Base-by-base conservation (phyloP, 2,888 invertebrate genomes). In the Tiliacea citrago region DNA sequence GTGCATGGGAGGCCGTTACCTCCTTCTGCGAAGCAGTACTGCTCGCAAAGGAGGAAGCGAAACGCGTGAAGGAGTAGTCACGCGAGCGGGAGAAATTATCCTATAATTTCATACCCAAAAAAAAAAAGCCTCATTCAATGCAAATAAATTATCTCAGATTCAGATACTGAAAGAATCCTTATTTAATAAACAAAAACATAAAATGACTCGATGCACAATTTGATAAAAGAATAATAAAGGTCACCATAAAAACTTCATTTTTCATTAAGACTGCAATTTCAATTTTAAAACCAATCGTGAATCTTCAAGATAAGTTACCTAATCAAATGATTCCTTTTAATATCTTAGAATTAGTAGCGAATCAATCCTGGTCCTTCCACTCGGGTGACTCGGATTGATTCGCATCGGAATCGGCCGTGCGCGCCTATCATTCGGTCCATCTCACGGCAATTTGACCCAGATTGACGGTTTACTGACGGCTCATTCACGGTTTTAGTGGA, bases 351-450 rank as follows among this genome's bases (percentile, higher is more conserved):
- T 73, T 82, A 80, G 69, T 49, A 16, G 66, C 13, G n/a, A 65
- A 75, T 39, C n/a, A 73, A 73, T 75, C 53, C 45, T 53, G 55
- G 18, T 35, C 35, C 68, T 82, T 68, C 58, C 47, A 70, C 68
- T 65, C 55, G 42, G 58, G 61, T 73, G 79, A 82, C 79, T 29
- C 77, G 73, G 61, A 67, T 55, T 76, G 70, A 76, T 86, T 76
- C 61, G 75, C 55, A 53, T 70, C 57, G 57, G 24, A 42, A 68
- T 24, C 67, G 55, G 49, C 45, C 49, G 49, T 60, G 82, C 82
- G 70, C 35, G 55, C 42, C 53, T 60, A 61, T 65, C 74, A 53
- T 73, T 62, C 68, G 60, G 61, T 61, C 65, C 67, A 51, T 82
- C 62, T 76, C 68, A 66, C 76, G 82, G 74, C 76, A 75, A 84